A percentile compares a stretch with the other conserved stretches of the same genome.
Conservation (phyloP, 2,888 invertebrate species). For the Mimas tiliae region DNA sequence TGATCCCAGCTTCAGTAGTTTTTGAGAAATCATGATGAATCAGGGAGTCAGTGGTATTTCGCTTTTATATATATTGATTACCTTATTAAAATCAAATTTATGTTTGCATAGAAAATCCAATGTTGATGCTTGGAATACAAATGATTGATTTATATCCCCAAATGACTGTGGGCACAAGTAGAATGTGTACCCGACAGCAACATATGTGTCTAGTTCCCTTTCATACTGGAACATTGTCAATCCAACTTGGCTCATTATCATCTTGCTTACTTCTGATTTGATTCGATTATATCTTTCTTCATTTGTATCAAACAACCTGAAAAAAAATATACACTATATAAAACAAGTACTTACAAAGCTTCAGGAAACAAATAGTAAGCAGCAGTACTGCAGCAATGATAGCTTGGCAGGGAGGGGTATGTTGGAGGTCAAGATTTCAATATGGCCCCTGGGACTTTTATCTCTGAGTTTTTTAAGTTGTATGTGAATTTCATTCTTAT, state of each 20-base stretch:
- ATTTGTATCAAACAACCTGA: slow-evolving; percentile 72
- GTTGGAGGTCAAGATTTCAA: too few relatives aligned
- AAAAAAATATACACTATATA: slow-evolving; percentile 37
- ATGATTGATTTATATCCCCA: slow-evolving; percentile 84
- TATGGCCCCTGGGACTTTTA: too few relatives aligned
- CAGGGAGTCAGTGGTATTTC: too few relatives aligned
- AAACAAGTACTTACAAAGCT: too few relatives aligned
- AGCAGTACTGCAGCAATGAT: too few relatives aligned
- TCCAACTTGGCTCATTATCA: slow-evolving; percentile 88
- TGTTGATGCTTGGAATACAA: slow-evolving; percentile 86
- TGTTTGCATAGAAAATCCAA: slow-evolving; percentile 86
- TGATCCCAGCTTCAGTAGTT: too few relatives aligned
- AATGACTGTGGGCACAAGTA: slow-evolving; percentile 87
- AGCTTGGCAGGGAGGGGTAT: too few relatives aligned
- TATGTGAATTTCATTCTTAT: too few relatives aligned
- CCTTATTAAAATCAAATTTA: slow-evolving; percentile 91
- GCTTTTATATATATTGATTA: slow-evolving; percentile 65
- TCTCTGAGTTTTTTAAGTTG: too few relatives aligned
- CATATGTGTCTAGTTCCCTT: slow-evolving; percentile 84
- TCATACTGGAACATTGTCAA: slow-evolving; percentile 87
- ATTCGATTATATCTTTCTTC: slow-evolving; percentile 69
- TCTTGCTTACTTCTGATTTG: slow-evolving; percentile 69
- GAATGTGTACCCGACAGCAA: slow-evolving; percentile 87
- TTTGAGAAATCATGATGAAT: too few relatives aligned
- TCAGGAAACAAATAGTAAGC: too few relatives aligned